Percentiles rank a stretch among this genome's conserved stretches.
These are phyloP conservation scores for Perdita meconis DNA, from an alignment of 2,888 invertebrate species.

Conservation along the genomic window DNA sequence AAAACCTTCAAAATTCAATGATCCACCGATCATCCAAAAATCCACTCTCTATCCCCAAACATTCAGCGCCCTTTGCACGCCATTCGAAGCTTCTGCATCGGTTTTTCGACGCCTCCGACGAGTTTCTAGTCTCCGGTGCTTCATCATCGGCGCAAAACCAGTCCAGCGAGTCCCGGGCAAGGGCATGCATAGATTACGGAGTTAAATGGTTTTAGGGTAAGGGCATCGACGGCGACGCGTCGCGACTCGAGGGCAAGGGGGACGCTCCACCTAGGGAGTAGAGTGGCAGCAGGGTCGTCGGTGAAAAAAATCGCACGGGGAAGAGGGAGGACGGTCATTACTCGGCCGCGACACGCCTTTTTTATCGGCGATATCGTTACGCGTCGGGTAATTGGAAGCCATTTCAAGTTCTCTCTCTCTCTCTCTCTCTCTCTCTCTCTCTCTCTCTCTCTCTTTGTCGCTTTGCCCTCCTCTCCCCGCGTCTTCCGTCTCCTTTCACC, in stretches of 20 bases:
- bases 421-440: too few species aligned
- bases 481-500: background rate
- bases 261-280: too few species aligned
- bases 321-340: constrained; percentile 49
- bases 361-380: constrained; percentile 56
- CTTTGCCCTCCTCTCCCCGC: background rate
- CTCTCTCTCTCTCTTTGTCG: too few species aligned
- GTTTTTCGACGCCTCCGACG: constrained; percentile 19
- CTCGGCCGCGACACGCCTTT: constrained; percentile 41
- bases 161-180: constrained; percentile 42
- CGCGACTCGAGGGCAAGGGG: constrained; percentile 5
- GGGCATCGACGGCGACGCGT: constrained; percentile 33
- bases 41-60: background rate
- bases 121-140: background rate
- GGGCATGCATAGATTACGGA: constrained; percentile 50
- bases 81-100: background rate
- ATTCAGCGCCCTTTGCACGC: background rate
- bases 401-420: constrained; percentile 40
- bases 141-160: constrained; percentile 40
- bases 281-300: background rate
- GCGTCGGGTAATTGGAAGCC: constrained; percentile 52
- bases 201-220: constrained; percentile 49
- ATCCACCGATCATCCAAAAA: background rate
- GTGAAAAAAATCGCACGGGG: constrained; percentile 23
- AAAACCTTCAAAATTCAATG: too few species aligned